These are phyloP conservation scores for Lymantria dispar DNA, from an alignment of 2,888 invertebrate genomes.

Conservation along the genomic window DNA sequence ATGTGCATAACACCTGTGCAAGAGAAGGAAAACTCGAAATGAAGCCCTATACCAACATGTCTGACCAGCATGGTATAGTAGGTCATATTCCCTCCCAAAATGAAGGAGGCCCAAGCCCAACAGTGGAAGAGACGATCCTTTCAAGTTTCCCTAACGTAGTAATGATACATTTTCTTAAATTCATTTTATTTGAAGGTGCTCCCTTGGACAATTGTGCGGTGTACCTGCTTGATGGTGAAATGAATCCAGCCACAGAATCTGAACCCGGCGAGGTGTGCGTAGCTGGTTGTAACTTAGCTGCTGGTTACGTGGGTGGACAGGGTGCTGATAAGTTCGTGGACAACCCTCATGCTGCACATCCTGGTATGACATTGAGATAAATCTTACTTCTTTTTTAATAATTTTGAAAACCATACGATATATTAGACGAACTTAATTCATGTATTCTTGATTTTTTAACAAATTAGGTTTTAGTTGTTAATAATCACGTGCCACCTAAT, in stretches of 20 bases:
- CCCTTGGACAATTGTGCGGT: conserved; percentile 91
- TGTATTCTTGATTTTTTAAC: no score
- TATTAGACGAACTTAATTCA: no score
- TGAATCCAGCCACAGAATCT: conserved; percentile 87
- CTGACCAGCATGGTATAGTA: no score
- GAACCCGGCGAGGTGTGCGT: conserved; percentile 92
- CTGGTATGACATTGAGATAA: conserved; percentile 41
- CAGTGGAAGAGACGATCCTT: no score
- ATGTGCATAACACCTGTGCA: no score
- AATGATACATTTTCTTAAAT: not conserved
- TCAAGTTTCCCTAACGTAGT: no score
- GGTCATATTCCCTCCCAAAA: no score
- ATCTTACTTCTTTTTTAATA: not conserved
- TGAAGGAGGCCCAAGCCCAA: no score
- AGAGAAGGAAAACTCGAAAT: no score
- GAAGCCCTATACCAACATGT: no score
- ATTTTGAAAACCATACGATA: not conserved
- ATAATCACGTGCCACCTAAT: no score
- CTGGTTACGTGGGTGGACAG: conserved; percentile 90
- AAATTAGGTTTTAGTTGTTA: no score
- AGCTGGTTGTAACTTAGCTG: conserved; percentile 89
- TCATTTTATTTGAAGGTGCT: conserved; percentile 76
- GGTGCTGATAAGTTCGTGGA: conserved; percentile 88
- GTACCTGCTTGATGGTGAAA: conserved; percentile 89
- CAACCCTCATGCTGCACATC: conserved; percentile 85